Evolutionary conservation across 1,140 invertebrate genomes (phyloP).

Genomic region (Cataglyphis hispanica): DNA sequence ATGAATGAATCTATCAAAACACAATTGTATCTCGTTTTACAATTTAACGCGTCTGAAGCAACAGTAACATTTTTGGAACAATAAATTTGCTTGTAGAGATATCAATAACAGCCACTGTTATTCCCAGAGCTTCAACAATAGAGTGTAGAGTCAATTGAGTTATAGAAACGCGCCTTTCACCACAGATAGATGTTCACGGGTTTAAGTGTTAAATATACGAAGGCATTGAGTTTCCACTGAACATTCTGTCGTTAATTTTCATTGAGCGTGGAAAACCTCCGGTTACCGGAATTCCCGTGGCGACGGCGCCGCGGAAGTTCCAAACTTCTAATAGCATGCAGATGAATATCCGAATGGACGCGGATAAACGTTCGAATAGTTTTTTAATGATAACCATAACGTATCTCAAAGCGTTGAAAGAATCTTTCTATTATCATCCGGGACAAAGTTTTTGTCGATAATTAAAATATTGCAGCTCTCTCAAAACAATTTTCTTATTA

Average conservation of each 20-base stretch:
- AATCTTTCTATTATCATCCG: not conserved
- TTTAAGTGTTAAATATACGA: constrained; percentile 33
- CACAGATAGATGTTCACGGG: constrained; percentile 11
- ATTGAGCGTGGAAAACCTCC: not conserved
- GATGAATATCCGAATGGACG: constrained; percentile 34
- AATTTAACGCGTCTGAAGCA: not conserved
- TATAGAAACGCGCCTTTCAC: constrained; percentile 2
- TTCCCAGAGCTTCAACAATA: not conserved
- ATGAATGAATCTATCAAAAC: not conserved
- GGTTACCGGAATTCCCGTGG: constrained; percentile 34
- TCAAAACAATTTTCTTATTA: not conserved
- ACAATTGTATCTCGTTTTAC: not conserved
- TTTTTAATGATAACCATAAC: constrained; percentile 38
- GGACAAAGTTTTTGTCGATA: constrained; percentile 15
- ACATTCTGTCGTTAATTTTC: constrained; percentile 50
- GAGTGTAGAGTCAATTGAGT: constrained; percentile 31
- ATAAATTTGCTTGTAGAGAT: not conserved
- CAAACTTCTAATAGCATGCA: constrained; percentile 41
- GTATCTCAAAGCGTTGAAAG: not conserved
- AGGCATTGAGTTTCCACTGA: constrained; percentile 16
- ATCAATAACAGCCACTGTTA: constrained; percentile 6
- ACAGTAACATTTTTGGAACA: not conserved
- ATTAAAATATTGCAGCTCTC: not conserved
- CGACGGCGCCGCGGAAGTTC: constrained; percentile 13
- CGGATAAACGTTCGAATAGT: not conserved